A percentile compares a stretch with the other conserved stretches of the same genome.
phyloP scores from a whole-genome alignment of 64 coral and sea anemone species.

The Catalaphyllia jardinei region DNA sequence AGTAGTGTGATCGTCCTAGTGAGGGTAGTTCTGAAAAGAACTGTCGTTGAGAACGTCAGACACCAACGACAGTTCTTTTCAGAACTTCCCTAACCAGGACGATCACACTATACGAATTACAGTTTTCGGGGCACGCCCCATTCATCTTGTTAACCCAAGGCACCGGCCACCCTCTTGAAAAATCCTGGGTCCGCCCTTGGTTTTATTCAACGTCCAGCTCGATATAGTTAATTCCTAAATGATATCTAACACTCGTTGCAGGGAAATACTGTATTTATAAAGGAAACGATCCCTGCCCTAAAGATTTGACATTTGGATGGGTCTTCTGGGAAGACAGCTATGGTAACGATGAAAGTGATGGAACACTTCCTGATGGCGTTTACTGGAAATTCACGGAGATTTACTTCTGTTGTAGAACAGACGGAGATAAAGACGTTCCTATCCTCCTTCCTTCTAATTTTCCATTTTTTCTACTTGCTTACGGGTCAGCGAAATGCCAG shows the following conservation, averaged over 20 bases:
- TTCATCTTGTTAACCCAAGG: too few species aligned
- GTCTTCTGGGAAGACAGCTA: slow-evolving; percentile 61
- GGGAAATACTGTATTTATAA: slow-evolving; percentile 74
- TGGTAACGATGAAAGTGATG: not conserved
- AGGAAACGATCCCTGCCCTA: not conserved
- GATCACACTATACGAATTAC: too few species aligned
- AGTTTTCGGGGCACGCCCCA: too few species aligned
- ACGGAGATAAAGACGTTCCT: slow-evolving; percentile 29
- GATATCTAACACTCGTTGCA: not conserved
- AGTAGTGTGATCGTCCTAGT: too few species aligned
- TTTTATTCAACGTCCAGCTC: too few species aligned
- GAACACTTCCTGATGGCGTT: slow-evolving; percentile 40
- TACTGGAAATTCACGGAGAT: slow-evolving; percentile 35
- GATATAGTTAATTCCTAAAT: too few species aligned
- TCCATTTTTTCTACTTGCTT: slow-evolving; percentile 43
- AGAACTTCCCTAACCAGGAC: too few species aligned
- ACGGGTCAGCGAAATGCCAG: slow-evolving; percentile 10
- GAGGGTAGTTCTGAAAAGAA: too few species aligned
- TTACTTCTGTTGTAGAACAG: slow-evolving; percentile 24
- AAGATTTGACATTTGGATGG: not conserved
- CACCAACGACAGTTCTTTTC: too few species aligned
- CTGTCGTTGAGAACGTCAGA: too few species aligned
- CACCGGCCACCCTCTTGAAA: too few species aligned
- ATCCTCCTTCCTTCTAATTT: slow-evolving; percentile 12
- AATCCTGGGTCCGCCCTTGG: too few species aligned